Evolutionary conservation across 2,113 vertebrate genomes (phyloP).

Genomic region (Centrocercus urophasianus): DNA sequence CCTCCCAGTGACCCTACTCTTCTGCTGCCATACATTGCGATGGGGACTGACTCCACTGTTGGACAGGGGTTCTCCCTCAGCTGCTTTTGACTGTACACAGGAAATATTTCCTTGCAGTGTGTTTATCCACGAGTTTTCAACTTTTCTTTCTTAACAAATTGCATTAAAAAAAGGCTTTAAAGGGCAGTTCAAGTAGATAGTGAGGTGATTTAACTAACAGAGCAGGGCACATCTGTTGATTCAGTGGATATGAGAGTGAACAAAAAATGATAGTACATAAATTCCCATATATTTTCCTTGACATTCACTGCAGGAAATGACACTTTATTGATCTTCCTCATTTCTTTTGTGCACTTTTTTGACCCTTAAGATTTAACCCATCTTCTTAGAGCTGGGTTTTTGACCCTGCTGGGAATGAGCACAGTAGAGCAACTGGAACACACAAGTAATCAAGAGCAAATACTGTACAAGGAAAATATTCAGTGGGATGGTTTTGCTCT

Average conservation of each 20-base stretch:
- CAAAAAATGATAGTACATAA: neutral
- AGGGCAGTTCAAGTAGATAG: neutral
- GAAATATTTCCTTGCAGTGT: slow-evolving; percentile 53
- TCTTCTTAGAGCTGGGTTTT: neutral
- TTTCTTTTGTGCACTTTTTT: neutral
- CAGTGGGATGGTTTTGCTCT: neutral
- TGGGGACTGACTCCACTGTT: slow-evolving; percentile 7
- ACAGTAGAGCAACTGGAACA: neutral
- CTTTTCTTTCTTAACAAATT: neutral
- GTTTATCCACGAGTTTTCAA: slow-evolving; percentile 27
- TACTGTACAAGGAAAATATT: neutral
- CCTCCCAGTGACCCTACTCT: neutral
- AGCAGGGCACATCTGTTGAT: neutral
- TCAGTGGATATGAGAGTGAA: neutral
- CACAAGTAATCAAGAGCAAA: neutral
- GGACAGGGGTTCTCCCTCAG: neutral
- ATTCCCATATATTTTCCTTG: neutral
- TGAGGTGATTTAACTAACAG: neutral
- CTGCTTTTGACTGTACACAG: slow-evolving; percentile 50
- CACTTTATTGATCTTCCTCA: neutral
- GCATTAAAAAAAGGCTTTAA: neutral
- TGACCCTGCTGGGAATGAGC: neutral
- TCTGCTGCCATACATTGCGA: neutral
- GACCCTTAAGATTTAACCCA: neutral
- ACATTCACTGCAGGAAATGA: neutral